These are phyloP conservation scores for Australoheros scitulus DNA, from an alignment of 2,113 vertebrate species.

Conservation along the genomic window DNA sequence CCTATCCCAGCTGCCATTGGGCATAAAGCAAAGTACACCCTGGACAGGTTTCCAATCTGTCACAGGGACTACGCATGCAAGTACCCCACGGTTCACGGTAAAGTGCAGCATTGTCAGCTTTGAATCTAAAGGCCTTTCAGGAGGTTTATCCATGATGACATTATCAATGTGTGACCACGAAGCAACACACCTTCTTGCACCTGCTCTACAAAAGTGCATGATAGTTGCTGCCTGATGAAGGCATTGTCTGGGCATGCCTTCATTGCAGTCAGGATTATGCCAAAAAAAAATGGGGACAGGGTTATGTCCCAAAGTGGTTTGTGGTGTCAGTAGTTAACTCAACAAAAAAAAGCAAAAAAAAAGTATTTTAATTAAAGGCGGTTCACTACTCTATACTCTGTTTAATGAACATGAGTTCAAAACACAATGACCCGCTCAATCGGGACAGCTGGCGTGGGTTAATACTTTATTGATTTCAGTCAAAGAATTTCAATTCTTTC, in stretches of 20 bases:
- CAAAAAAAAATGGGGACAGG: neutral
- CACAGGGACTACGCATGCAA: neutral
- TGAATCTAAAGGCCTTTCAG: too few species aligned
- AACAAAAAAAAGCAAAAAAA: neutral
- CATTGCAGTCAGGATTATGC: neutral
- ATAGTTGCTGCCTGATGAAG: neutral
- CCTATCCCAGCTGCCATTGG: neutral
- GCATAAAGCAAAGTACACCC: rapidly evolving
- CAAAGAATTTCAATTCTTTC: neutral
- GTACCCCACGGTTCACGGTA: too few species aligned
- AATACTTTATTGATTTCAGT: slow-evolving; percentile 7
- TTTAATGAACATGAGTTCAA: rapidly evolving
- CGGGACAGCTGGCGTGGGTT: neutral
- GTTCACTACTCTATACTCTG: neutral
- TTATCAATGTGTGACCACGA: neutral
- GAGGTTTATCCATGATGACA: too few species aligned
- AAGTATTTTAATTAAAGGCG: neutral
- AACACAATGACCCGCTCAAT: neutral
- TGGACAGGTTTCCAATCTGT: neutral
- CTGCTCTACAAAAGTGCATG: neutral
- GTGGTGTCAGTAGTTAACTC: neutral
- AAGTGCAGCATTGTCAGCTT: too few species aligned
- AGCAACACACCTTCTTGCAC: neutral
- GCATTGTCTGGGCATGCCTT: neutral
- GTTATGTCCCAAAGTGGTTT: neutral